Base-by-base conservation (phyloP, 2,888 invertebrate species). In the Erannis defoliaria region DNA sequence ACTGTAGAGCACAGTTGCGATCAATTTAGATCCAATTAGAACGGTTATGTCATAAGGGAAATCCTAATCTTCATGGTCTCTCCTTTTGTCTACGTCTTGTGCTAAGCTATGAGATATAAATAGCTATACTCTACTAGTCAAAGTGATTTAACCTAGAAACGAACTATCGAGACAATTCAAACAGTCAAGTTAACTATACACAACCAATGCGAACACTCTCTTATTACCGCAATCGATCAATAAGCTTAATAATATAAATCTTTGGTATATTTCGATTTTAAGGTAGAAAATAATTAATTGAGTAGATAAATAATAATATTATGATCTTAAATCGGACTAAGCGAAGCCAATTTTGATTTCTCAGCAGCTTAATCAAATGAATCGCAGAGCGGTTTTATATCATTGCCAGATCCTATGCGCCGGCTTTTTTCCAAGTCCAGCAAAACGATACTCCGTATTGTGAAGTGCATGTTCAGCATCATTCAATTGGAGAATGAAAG, bases 21-120 rank as follows among this genome's bases (percentile, higher is more conserved):
- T 68, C 64, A 62, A 70, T n/a, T n/a, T n/a, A n/a, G n/a, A n/a
- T 66, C 64, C 62, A 64, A 70, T 63, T 66, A 70, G 37, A 58
- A 43, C 57, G 56, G 70, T 66, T 68, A 70, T 67, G 61, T 66
- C 66, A 64, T 58, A 63, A 62, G 64, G 67, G 64, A 67, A 67
- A 65, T 70, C 67, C 62, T 67, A 61, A 67, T 66, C 57, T 65
- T 62, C 65, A 62, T 66, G 65, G 56, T 55, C 49, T 65, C 54
- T 58, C 60, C 55, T 46, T 60, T 65, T 65, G 64, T 62, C 51
- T 62, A 37, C 48, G 50, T 14, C 60, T 18, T 16, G 55, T 31
- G 29, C 48, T 55, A 42, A 43, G 16, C 14, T 42, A 21, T 21
- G 23, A 16, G 46, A 46, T 18, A 16, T 14, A 31, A 38, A 43